These are phyloP conservation scores for Lysiphlebus fabarum DNA, from an alignment of 1,140 invertebrate genomes.

Conservation along the genomic window DNA sequence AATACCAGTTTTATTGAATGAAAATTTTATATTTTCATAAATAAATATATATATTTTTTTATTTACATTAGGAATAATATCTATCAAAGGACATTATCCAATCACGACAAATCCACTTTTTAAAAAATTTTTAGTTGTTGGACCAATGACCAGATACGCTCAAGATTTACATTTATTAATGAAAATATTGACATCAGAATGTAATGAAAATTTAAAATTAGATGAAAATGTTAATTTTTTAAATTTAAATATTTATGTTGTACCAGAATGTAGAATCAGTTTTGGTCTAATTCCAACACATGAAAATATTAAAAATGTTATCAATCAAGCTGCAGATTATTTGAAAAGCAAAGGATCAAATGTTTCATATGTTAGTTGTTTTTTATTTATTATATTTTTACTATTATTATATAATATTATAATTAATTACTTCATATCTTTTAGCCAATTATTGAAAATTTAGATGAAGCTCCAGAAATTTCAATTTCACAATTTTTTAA, in stretches of 20 bases:
- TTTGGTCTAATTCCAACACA: conserved; percentile 53
- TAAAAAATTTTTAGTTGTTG: conserved; percentile 59
- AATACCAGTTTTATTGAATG: background rate
- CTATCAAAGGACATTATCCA: conserved; percentile 61
- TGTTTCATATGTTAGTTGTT: conserved; percentile 39
- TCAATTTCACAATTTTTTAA: conserved; percentile 45
- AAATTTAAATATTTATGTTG: conserved; percentile 64
- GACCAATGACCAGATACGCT: conserved; percentile 77
- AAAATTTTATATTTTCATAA: background rate
- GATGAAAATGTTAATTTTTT: conserved; percentile 58
- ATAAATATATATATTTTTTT: conserved; percentile 1
- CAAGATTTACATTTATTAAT: conserved; percentile 69
- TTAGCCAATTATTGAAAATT: conserved; percentile 13
- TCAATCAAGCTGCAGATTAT: conserved; percentile 51
- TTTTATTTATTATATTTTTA: background rate
- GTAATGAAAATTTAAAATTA: conserved; percentile 49
- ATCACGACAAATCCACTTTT: conserved; percentile 51
- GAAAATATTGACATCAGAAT: conserved; percentile 55
- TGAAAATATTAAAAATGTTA: conserved; percentile 51
- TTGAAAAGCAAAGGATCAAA: conserved; percentile 43
- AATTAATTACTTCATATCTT: conserved; percentile 26
- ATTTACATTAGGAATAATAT: conserved; percentile 50
- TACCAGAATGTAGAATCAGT: conserved; percentile 60
- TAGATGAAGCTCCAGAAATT: conserved; percentile 16
- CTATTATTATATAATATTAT: background rate